Base-by-base conservation (phyloP, 2,888 invertebrate genomes). In the Geophilus truncorum region DNA sequence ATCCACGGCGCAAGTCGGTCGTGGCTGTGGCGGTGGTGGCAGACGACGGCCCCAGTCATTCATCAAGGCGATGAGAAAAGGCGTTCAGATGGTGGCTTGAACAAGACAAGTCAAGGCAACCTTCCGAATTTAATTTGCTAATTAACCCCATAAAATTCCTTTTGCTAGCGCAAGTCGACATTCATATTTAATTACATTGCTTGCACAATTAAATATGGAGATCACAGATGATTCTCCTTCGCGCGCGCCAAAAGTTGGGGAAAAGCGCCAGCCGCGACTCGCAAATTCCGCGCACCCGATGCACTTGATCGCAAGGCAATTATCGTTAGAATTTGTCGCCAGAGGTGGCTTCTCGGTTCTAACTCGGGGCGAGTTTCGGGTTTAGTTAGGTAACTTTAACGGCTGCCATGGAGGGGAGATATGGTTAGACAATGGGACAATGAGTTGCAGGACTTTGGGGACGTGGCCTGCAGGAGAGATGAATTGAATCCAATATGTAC, bases 161-260 rank as follows among this genome's bases (percentile, higher is more conserved):
- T 36, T 34, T 51, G 51, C 51, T 77, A 34, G 76, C 76, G 25
- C 15, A 75, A 78, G 36, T 36, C 23, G 78, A 36, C 78, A 32
- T 78, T 30, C 78, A 78, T 78, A 36, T 78, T 78, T 78, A 78
- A 78, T 78, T 78, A 36, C 78, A 78, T 78, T 78, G 34, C 78
- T 23, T 34, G 23, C 78, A 23, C 78, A 78, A 78, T 78, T 78
- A 78, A 78, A 78, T 78, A 78, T 78, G 32, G 32, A 78, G 78
- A 78, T 75, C 76, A 32, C 32, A 75, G 76, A 75, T 75, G 76
- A 75, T 30, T 75, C 76, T 30, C 75, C 9, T 45, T 40, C 40
- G 0, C 45, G 12, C 51, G 51, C 51, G 51, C 51, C 18, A 51
- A 45, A 51, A 51, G 51, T 51, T 51, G 18, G 18, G n/a, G 9